Conservation (phyloP, 2,113 vertebrate genomes). For the Thamnaconus septentrionalis region DNA sequence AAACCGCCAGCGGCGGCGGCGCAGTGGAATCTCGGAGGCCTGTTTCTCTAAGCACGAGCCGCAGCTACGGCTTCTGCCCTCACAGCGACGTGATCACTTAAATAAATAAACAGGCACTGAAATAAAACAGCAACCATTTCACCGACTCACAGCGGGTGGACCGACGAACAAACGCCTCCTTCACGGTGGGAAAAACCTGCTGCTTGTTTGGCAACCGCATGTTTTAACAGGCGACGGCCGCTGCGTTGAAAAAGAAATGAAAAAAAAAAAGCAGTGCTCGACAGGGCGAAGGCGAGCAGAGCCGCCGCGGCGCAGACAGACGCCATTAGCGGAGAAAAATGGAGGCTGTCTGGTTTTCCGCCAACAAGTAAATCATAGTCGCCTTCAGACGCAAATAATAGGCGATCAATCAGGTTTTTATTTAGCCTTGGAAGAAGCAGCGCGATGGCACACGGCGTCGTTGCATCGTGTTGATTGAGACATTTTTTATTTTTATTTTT, state of each 20-base stretch:
- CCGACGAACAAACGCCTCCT: constrained; percentile 31
- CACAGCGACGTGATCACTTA: constrained; percentile 12
- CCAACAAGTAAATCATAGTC: constrained; percentile 69
- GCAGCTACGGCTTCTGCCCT: constrained; percentile 26
- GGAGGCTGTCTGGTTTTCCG: constrained; percentile 64
- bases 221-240: no score
- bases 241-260: no score
- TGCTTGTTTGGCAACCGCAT: no score
- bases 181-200: constrained; percentile 40
- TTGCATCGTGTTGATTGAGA: constrained; percentile 48
- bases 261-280: constrained; percentile 38
- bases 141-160: constrained; percentile 34
- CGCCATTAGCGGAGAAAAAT: constrained; percentile 73
- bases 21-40: constrained; percentile 13
- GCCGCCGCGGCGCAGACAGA: constrained; percentile 59
- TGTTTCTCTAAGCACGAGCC: constrained; percentile 20
- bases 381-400: constrained; percentile 66
- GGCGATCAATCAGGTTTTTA: constrained; percentile 69
- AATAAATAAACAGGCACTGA: no score
- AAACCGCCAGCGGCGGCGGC: constrained; percentile 4
- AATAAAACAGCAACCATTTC: constrained; percentile 12
- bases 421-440: constrained; percentile 52
- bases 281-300: constrained; percentile 62
- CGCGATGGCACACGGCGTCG: constrained; percentile 22
- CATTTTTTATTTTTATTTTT: neutral